Base-by-base conservation (phyloP, 2,113 vertebrate species). In the Crypturellus undulatus region DNA sequence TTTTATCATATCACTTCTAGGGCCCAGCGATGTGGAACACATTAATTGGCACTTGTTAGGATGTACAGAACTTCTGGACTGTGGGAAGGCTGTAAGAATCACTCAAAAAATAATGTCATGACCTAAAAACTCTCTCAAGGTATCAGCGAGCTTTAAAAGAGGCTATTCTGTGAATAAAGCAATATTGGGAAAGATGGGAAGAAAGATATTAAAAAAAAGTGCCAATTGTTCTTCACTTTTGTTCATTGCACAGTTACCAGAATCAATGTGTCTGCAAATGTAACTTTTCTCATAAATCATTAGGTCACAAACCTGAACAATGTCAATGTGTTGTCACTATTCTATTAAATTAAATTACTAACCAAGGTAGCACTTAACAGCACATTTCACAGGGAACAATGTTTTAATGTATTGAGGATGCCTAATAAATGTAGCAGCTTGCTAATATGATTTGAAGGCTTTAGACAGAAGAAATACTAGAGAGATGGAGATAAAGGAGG, bases 201-300 rank as follows among this genome's bases (percentile, higher is more conserved):
- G 10, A 93, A 4, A 63, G 32, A 20, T 3, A 3, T 47, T 81
- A 47, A 92, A 84, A 79, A 73, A 49, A 59, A 54, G 10, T 25
- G 32, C 59, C 92, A 89, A 84, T 82, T 80, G 43, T 26, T 90
- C 67, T 73, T 59, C 36, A 21, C 16, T 45, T 73, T 73, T 92
- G 18, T 73, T 96, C 88, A 63, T 76, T 79, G 76, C 45, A 28
- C 40, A 85, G 45, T 93, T 95, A 91, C 85, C 60, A 79, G 95
- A 97, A 96, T 96, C 93, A 95, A 94, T 87, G 69, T 86, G 70
- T 93, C 95, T 96, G 85, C 89, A 95, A 96, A 93, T 91, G 86
- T 92, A 94, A 79, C 89, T 90, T 85, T 71, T 71, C 85, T 93
- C 84, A 70, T 97, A 96, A 97, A 96, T 97, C 94, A 97, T 89